Evolutionary conservation across 2,888 invertebrate genomes (phyloP).

Genomic region (Lepetodrilus schrolli): DNA sequence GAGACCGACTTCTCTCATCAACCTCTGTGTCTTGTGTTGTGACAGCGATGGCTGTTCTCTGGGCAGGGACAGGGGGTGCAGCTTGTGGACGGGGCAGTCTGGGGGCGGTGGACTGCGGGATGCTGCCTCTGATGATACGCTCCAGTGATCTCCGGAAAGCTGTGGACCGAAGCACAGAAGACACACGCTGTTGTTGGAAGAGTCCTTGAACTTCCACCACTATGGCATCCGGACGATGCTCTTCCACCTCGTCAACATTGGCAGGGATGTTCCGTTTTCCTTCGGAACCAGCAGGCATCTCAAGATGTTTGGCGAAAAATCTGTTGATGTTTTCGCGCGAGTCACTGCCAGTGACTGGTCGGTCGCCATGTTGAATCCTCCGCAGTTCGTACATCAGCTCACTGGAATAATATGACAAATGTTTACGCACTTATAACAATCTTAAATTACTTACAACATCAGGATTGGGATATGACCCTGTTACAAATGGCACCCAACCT

Average conservation of each 20-base stretch:
- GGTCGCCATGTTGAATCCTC: conserved; percentile 65
- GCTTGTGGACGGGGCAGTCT: not conserved
- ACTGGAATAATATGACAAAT: conserved; percentile 46
- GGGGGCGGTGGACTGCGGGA: conserved; percentile 30
- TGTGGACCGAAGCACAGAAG: conserved; percentile 63
- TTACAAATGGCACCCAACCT: too few species aligned
- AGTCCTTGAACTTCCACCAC: conserved; percentile 72
- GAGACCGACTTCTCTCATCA: not conserved
- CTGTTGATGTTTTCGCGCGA: conserved; percentile 60
- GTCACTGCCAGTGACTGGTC: conserved; percentile 70
- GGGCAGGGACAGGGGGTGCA: not conserved
- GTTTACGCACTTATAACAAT: not conserved
- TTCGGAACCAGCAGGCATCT: conserved; percentile 34
- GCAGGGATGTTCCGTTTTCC: conserved; percentile 60
- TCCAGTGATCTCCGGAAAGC: conserved; percentile 69
- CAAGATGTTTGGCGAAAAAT: conserved; percentile 62
- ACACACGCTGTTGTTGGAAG: conserved; percentile 71
- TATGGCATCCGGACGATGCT: conserved; percentile 69
- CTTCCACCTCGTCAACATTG: conserved; percentile 63
- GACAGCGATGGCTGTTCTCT: not conserved
- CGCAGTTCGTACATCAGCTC: conserved; percentile 71
- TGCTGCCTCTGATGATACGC: conserved; percentile 65
- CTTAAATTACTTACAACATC: not conserved
- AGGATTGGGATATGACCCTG: not conserved
- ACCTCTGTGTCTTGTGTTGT: not conserved